Percentiles rank a stretch among this genome's conserved stretches.
phyloP scores from a whole-genome alignment of 2,888 invertebrate species.

The Leptothorax acervorum region DNA sequence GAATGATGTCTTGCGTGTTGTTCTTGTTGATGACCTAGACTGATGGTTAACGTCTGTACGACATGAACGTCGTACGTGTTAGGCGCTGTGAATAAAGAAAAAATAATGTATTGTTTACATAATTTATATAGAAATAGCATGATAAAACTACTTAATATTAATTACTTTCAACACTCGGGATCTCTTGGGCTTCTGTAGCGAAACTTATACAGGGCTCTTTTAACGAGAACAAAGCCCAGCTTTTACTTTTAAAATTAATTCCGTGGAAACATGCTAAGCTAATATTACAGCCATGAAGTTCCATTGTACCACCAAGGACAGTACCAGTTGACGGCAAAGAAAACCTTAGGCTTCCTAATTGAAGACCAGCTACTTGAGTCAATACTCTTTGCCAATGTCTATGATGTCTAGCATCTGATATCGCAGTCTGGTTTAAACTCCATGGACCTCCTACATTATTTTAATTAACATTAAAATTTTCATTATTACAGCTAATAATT shows the following conservation, averaged over 20 bases:
- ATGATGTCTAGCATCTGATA: conserved; percentile 92
- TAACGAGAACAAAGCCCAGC: conserved; percentile 98
- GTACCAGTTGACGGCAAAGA: conserved; percentile 91
- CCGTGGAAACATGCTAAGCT: conserved; percentile 99
- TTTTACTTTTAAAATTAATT: conserved; percentile 97
- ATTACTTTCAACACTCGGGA: conserved; percentile 89
- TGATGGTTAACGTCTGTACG: conserved; percentile 96
- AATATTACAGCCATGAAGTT: conserved; percentile 95
- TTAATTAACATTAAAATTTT: conserved; percentile 21
- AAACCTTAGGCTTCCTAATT: conserved; percentile 90
- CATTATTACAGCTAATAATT: neutral
- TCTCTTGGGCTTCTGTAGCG: conserved; percentile 96
- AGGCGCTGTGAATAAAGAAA: conserved; percentile 76
- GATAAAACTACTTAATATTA: conserved; percentile 5
- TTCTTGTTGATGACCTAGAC: conserved; percentile 91
- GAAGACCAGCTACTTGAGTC: conserved; percentile 92
- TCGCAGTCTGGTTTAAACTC: conserved; percentile 83
- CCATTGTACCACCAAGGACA: conserved; percentile 95
- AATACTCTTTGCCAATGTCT: conserved; percentile 98
- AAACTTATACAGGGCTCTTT: conserved; percentile 97
- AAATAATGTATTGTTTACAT: neutral
- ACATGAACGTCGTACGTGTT: conserved; percentile 91
- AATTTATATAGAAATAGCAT: neutral
- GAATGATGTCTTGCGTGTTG: conserved; percentile 91
- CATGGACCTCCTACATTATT: conserved; percentile 79